Conservation (phyloP, 2,888 invertebrate species). For the Lamproptera curius region DNA sequence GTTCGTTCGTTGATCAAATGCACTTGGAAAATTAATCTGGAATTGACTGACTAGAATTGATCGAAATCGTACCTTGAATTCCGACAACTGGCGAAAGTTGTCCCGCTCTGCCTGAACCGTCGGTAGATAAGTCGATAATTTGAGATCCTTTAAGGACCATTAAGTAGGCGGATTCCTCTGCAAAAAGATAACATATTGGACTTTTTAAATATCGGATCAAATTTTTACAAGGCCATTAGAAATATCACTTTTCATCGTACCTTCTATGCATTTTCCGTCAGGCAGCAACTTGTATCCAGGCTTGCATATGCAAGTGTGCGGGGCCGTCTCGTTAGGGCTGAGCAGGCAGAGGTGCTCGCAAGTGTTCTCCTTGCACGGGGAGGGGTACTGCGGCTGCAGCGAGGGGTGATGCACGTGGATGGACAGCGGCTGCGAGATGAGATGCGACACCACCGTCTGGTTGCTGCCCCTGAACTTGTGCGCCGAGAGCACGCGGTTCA, state of each 20-base stretch:
- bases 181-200: conserved; percentile 25
- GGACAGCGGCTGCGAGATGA: conserved; percentile 96
- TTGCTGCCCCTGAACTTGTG: conserved; percentile 95
- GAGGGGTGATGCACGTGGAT: conserved; percentile 97
- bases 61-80: conserved; percentile 68
- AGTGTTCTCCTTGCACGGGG: conserved; percentile 82
- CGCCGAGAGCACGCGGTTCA: conserved; percentile 93
- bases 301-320: conserved; percentile 94
- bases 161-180: conserved; percentile 91
- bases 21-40: too few species aligned
- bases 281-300: conserved; percentile 86
- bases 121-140: conserved; percentile 89
- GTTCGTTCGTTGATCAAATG: too few species aligned
- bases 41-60: too few species aligned
- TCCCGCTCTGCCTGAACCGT: conserved; percentile 86
- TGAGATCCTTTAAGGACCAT: conserved; percentile 94
- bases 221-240: not conserved
- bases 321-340: conserved; percentile 83
- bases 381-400: conserved; percentile 88
- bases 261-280: conserved; percentile 86
- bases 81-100: conserved; percentile 93
- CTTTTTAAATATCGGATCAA: too few species aligned
- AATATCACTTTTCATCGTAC: conserved; percentile 38
- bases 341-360: conserved; percentile 96
- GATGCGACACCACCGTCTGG: conserved; percentile 95